Evolutionary conservation across 2,797 vertebrate genomes (phyloP), one percentile per base, ranked within the genome.

Genomic region (Hydrophis major): DNA sequence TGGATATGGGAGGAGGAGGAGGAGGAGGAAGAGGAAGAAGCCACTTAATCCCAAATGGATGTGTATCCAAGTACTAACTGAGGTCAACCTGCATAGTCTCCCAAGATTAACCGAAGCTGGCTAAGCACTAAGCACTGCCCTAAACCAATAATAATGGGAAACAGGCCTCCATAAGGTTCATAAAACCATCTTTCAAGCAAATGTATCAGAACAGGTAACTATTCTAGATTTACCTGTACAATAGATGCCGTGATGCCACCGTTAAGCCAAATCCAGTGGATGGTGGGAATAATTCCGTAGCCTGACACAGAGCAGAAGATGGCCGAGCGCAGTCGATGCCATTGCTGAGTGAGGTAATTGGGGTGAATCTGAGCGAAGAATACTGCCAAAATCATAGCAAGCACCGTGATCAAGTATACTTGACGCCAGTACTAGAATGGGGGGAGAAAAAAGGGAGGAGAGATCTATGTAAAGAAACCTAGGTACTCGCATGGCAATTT

Each of bases 301-400:
- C 98, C 98, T 0, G 98, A 98, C 86, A 99, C 98, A 0, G 97
- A 98, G 96, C 98, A 99, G 94, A 99, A 99, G 97, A 99, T 98
- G 97, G 99, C 18, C 0, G 98, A 99, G 93, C 98, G 99, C 89
- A 99, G 97, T 93, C 98, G 98, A 96, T 98, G 98, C 99, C 99
- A 99, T 96, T 99, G 99, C 91, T 99, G 98, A 0, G 98, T 98
- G 97, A 99, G 98, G 98, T 99, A 99, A 95, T 96, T 98, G 87
- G 99, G 99, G 88, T 99, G 99, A 92, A 99, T 99, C 98, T 99
- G 99, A 37, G 98, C 99, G 55, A 99, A 99, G 97, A 99, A 99
- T 32, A 99, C 98, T 2, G 98, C 98, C 97, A 99, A 96, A 96
- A 99, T 98, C 99, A 99, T 98, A 14, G 99, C 99, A 91, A 99